phyloP scores from a whole-genome alignment of 2,888 invertebrate species.

The Saturnia japonica region DNA sequence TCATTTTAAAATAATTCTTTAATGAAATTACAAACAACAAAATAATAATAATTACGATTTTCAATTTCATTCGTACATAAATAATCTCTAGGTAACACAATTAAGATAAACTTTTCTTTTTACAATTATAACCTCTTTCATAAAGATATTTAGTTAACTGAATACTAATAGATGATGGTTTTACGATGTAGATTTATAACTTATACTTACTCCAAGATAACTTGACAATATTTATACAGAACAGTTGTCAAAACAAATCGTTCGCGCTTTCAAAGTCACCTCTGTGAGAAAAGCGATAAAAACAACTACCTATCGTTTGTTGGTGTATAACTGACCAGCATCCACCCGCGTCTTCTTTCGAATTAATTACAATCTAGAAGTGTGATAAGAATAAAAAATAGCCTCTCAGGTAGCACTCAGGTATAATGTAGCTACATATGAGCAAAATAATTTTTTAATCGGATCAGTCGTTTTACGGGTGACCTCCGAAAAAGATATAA shows the following conservation, averaged over 20 bases:
- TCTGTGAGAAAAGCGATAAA: conserved; percentile 18
- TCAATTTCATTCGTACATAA: not conserved
- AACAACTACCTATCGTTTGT: not conserved
- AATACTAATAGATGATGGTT: not conserved
- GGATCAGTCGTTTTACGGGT: too few relatives aligned
- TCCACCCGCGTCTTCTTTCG: too few relatives aligned
- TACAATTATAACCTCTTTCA: not conserved
- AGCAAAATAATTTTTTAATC: too few relatives aligned
- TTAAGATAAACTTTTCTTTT: not conserved
- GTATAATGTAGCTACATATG: too few relatives aligned
- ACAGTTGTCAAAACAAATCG: not conserved
- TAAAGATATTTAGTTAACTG: not conserved
- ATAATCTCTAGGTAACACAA: not conserved
- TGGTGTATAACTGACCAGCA: too few relatives aligned
- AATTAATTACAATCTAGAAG: too few relatives aligned
- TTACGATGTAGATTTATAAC: not conserved
- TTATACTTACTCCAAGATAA: not conserved
- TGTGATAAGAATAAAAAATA: too few relatives aligned
- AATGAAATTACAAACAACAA: not conserved
- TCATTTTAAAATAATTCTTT: not conserved
- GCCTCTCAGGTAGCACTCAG: too few relatives aligned
- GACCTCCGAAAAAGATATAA: too few relatives aligned
- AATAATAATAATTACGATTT: not conserved
- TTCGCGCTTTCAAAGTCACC: not conserved
- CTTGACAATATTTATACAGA: not conserved